Conservation (phyloP, 2,113 vertebrate species). For the Bubo bubo region DNA sequence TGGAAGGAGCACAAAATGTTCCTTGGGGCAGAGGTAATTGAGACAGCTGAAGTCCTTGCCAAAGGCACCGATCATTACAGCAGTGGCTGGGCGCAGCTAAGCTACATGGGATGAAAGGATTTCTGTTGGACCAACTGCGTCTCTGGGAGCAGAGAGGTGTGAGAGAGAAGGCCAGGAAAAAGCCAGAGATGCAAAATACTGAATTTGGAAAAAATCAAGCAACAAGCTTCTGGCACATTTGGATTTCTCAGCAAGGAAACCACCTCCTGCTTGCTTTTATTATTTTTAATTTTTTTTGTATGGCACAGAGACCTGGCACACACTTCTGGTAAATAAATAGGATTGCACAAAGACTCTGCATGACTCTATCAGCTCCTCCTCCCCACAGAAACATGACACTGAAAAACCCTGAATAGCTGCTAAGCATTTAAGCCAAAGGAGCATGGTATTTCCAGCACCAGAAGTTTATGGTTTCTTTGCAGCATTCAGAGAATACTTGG, state of each 20-base stretch:
- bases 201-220: background rate
- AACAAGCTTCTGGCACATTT: background rate
- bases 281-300: background rate
- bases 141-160: background rate
- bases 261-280: background rate
- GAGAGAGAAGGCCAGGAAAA: background rate
- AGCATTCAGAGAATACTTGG: background rate
- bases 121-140: background rate
- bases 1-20: background rate
- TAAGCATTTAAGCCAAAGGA: background rate
- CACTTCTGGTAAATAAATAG: background rate
- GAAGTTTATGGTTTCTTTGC: background rate
- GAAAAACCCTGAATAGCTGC: background rate
- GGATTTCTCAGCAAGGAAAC: background rate
- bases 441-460: constrained; percentile 2
- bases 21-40: background rate
- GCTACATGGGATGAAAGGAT: background rate
- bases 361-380: constrained; percentile 14
- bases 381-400: constrained; percentile 12
- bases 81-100: background rate
- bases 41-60: background rate
- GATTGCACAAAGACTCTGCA: constrained; percentile 17
- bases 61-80: background rate
- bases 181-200: background rate
- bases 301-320: background rate